Conservation (phyloP, 2,113 vertebrate species). For the Rhadina sibilatrix region DNA sequence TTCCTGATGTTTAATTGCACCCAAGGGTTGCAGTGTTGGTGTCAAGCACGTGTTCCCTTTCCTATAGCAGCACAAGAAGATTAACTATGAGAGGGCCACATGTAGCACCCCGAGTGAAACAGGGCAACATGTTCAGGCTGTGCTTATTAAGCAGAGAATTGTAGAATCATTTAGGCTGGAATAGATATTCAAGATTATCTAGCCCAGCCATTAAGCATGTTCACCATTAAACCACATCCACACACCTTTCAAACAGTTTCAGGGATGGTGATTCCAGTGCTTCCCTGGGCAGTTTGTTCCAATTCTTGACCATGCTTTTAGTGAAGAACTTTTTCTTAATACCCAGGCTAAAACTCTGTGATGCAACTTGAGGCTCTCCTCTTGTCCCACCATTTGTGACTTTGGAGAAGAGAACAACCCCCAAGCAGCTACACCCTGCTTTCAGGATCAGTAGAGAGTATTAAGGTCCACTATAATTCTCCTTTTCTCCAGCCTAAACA, state of each 20-base stretch:
- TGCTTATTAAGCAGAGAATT: not conserved
- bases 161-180: not conserved
- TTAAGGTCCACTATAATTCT: not conserved
- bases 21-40: not conserved
- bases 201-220: not conserved
- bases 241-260: accelerated
- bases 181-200: not conserved
- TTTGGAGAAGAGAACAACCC: not conserved
- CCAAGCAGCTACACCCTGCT: accelerated
- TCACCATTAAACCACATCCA: not conserved
- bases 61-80: not conserved
- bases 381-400: not conserved
- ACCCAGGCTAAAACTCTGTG: not conserved
- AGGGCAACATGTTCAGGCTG: not conserved
- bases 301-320: not conserved
- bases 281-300: not conserved
- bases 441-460: not conserved
- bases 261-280: not conserved
- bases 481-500: not conserved
- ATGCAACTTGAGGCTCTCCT: not conserved
- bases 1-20: conserved; percentile 43
- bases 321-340: not conserved
- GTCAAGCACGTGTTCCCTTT: conserved; percentile 10
- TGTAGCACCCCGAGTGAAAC: not conserved
- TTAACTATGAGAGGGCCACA: not conserved